These are phyloP conservation scores for Anthopleura xanthogrammica DNA, from an alignment of 92 coral and sea anemone species.

Conservation along the genomic window DNA sequence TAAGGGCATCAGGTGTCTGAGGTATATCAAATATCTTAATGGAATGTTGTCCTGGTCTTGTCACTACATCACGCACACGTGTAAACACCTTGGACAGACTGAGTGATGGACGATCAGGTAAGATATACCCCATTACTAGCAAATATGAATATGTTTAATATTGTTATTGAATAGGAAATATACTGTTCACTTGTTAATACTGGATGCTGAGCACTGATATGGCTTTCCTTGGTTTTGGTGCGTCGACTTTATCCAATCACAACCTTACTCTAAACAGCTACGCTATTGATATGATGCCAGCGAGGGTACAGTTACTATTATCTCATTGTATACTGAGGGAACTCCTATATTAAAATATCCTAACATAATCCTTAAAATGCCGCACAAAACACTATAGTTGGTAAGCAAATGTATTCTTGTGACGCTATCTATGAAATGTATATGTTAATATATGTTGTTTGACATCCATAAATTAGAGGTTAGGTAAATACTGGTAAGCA, in stretches of 20 bases:
- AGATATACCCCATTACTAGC: not conserved
- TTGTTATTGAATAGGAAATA: not conserved
- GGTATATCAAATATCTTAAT: not conserved
- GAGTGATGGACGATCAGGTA: slow-evolving; percentile 1
- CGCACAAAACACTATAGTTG: not conserved
- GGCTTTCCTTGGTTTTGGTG: not conserved
- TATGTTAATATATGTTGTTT: not conserved
- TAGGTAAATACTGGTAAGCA: slow-evolving; percentile 13
- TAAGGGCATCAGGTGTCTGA: not conserved
- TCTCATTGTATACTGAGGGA: not conserved
- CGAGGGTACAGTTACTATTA: no score
- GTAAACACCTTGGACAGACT: not conserved
- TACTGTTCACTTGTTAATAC: not conserved
- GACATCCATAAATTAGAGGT: slow-evolving; percentile 22
- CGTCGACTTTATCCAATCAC: not conserved
- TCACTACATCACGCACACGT: not conserved
- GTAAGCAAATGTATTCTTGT: not conserved
- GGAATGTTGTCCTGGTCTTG: not conserved
- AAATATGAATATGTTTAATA: not conserved
- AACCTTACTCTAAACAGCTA: not conserved
- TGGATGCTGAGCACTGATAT: not conserved
- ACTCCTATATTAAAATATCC: not conserved
- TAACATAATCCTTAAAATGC: not conserved
- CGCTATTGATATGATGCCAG: not conserved
- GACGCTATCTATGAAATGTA: not conserved